These are phyloP conservation scores for Enteromius argenteus DNA, from an alignment of 2,797 vertebrate genomes.

Conservation along the genomic window DNA sequence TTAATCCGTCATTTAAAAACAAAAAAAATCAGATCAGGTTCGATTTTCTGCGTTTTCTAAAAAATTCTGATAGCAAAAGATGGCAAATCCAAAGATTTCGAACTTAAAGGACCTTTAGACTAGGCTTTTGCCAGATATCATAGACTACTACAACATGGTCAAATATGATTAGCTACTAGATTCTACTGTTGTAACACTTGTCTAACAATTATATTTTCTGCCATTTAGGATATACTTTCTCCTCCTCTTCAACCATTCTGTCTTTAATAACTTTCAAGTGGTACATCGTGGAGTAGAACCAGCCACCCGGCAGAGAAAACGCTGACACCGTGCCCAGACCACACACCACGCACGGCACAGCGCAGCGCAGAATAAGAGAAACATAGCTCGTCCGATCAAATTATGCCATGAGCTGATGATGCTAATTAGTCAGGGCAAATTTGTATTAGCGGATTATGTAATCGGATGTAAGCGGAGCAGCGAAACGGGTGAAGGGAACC, in stretches of 20 bases:
- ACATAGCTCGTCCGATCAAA: conserved; percentile 77
- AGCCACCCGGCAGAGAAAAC: conserved; percentile 20
- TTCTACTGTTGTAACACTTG: conserved; percentile 30
- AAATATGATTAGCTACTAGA: conserved; percentile 60
- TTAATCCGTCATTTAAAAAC: no score
- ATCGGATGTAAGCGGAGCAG: conserved; percentile 69
- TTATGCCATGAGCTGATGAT: conserved; percentile 79
- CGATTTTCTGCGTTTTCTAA: no score
- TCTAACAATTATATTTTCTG: not conserved
- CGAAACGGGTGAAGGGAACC: conserved; percentile 23
- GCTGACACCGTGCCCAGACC: conserved; percentile 35
- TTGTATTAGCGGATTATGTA: conserved; percentile 83
- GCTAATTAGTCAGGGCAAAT: conserved; percentile 85
- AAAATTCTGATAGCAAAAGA: no score
- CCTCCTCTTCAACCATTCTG: not conserved
- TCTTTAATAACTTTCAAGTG: not conserved
- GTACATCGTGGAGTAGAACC: not conserved
- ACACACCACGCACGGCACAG: conserved; percentile 54
- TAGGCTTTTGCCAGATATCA: not conserved
- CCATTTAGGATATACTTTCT: not conserved
- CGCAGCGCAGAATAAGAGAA: conserved; percentile 66
- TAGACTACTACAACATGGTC: conserved; percentile 60
- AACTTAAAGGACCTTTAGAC: not conserved
- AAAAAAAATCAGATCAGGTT: no score
- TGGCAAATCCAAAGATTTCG: no score